These are phyloP conservation scores for Thymelicus sylvestris DNA, from an alignment of 2,888 invertebrate species.

Conservation along the genomic window DNA sequence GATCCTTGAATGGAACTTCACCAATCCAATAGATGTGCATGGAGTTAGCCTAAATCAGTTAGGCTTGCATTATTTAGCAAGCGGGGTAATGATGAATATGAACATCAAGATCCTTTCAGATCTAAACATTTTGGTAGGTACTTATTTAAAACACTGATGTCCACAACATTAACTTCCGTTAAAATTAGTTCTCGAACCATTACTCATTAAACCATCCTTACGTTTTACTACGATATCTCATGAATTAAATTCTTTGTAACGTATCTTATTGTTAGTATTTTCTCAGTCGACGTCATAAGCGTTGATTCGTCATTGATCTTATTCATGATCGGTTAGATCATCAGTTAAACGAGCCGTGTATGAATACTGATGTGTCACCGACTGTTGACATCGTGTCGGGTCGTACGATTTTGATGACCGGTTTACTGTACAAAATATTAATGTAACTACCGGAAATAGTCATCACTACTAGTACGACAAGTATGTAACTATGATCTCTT, in stretches of 20 bases:
- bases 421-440: neutral
- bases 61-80: too few species aligned
- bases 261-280: neutral
- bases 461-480: too few species aligned
- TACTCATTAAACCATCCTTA: neutral
- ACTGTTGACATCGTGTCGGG: slow-evolving; percentile 3
- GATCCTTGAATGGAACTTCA: too few species aligned
- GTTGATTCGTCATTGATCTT: slow-evolving; percentile 57
- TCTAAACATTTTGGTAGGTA: too few species aligned
- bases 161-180: too few species aligned
- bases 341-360: slow-evolving; percentile 46
- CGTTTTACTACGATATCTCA: neutral
- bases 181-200: too few species aligned
- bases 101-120: too few species aligned
- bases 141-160: too few species aligned
- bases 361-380: neutral
- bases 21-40: too few species aligned
- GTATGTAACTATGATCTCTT: too few species aligned
- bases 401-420: neutral
- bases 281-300: slow-evolving; percentile 16
- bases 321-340: slow-evolving; percentile 60
- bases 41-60: too few species aligned
- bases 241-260: neutral
- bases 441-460: neutral
- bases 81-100: too few species aligned